Evolutionary conservation across 2,113 vertebrate species (phyloP).

Genomic region (Dasyornis broadbenti): DNA sequence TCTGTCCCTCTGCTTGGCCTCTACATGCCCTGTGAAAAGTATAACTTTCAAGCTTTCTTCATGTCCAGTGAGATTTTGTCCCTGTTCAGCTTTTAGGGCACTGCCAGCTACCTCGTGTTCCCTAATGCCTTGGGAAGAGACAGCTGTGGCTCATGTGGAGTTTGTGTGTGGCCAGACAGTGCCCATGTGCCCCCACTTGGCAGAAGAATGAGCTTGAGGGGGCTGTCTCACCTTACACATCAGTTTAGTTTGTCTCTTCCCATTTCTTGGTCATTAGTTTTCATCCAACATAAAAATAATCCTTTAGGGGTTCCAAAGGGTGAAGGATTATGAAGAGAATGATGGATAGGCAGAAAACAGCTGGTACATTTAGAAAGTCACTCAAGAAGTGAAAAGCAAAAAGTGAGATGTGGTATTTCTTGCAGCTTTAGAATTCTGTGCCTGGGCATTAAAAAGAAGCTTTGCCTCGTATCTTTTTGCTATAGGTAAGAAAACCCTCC

Average conservation of each 20-base stretch:
- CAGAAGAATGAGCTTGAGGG: neutral
- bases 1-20: neutral
- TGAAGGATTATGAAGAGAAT: neutral
- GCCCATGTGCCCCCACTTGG: accelerated
- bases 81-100: neutral
- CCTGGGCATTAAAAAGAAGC: neutral
- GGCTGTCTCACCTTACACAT: neutral
- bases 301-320: neutral
- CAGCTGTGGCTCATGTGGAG: neutral
- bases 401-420: neutral
- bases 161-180: neutral
- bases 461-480: neutral
- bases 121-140: neutral
- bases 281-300: neutral
- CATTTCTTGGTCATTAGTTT: neutral
- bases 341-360: neutral
- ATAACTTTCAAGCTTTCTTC: neutral
- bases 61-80: neutral
- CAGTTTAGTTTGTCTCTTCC: neutral
- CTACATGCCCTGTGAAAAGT: neutral
- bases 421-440: neutral
- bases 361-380: accelerated
- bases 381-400: neutral
- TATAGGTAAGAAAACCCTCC: neutral
- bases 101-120: accelerated